Evolutionary conservation across 1,140 invertebrate genomes (phyloP), one percentile per base, ranked within the genome.

Genomic region (Coenobita brevimanus): DNA sequence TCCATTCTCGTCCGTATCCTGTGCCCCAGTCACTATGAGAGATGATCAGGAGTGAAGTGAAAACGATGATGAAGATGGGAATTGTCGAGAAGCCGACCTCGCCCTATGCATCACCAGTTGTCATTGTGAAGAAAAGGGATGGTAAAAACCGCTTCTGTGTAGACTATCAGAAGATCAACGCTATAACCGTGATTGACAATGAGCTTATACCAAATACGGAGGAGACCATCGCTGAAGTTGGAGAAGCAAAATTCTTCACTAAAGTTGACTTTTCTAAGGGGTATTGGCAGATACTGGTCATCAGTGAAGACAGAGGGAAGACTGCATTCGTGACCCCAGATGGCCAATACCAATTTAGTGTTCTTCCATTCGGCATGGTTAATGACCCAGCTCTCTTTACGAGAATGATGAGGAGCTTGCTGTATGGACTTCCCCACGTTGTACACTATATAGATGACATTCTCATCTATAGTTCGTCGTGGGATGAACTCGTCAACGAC

Each of bases 181-280:
- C 15, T 6, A 38, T 33, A 3, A 38, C n/a, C 36, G n/a, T 6
- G 36, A 30, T 75, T 75, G 71, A 75, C 36, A 33, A 15, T 36
- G 71, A 75, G 36, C 71, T 33, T 10, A 75, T 75, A n/a, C 8
- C 3, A 8, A 10, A 30, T 75, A 15, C 17, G 36, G 36, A 38
- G 10, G 3, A 6, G n/a, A 67, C n/a, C 6, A 8, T 67, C 8
- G 62, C 62, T 67, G n/a, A 67, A 24, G 6, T 67, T 10, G 21
- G n/a, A 6, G n/a, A 67, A 8, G n/a, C 6, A 10, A 6, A 50
- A 8, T 50, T 10, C 62, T 75, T 30, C 36, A 6, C 71, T 21
- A 75, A 75, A 75, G 8, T 75, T 3, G 71, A 75, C 36, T 38
- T 75, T 6, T 6, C 36, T 30, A 75, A 75, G 71, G 71, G 71